These are phyloP conservation scores for Channa maculata DNA, from an alignment of 2,113 vertebrate species.

Conservation along the genomic window DNA sequence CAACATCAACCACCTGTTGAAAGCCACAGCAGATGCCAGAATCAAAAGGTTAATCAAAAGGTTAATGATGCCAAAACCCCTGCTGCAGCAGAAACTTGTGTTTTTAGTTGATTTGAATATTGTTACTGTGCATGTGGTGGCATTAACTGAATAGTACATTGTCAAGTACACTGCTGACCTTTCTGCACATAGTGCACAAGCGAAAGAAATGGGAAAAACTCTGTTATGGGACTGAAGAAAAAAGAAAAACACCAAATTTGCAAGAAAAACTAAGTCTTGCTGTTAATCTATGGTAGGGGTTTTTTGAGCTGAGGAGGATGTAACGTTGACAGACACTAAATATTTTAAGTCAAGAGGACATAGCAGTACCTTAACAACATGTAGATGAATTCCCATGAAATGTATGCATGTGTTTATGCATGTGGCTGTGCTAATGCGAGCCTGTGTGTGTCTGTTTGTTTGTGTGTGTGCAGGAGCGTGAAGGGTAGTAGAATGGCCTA, in stretches of 20 bases:
- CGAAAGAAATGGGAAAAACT: not conserved
- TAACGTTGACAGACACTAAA: not conserved
- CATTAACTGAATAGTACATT: slow-evolving; percentile 1
- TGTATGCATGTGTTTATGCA: slow-evolving; percentile 15
- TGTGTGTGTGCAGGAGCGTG: slow-evolving; percentile 67
- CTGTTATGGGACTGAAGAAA: not conserved
- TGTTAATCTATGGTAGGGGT: no score
- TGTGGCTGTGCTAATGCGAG: slow-evolving; percentile 33
- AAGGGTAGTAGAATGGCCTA: slow-evolving; percentile 61
- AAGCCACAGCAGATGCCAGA: slow-evolving; percentile 45
- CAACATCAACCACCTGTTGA: slow-evolving; percentile 29
- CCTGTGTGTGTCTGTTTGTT: slow-evolving; percentile 42
- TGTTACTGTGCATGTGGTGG: slow-evolving; percentile 6
- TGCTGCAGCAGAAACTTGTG: slow-evolving; percentile 17
- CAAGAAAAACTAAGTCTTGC: not conserved
- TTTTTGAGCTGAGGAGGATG: not conserved
- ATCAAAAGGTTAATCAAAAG: slow-evolving; percentile 69
- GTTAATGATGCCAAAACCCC: slow-evolving; percentile 54
- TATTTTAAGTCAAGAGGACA: not conserved
- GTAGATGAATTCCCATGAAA: slow-evolving; percentile 12
- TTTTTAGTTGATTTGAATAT: slow-evolving; percentile 37
- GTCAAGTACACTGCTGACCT: slow-evolving; percentile 34
- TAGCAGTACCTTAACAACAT: not conserved
- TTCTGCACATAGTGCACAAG: slow-evolving; percentile 11
- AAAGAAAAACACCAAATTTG: not conserved